Evolutionary conservation across 2,888 invertebrate species (phyloP), one percentile per base, ranked within the genome.

Genomic region (Achlya flavicornis): DNA sequence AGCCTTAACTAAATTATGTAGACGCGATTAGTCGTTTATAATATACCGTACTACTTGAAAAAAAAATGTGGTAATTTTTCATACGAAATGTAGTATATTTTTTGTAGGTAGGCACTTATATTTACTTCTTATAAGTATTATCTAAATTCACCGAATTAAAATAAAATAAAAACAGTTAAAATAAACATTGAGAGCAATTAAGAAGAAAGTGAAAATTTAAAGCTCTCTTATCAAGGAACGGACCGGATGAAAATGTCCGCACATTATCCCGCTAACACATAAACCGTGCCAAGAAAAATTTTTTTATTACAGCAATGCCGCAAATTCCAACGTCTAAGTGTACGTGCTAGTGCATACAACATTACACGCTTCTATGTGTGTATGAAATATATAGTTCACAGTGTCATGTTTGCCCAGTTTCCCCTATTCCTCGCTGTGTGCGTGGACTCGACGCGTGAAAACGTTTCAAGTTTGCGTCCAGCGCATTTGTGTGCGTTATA

Each of bases 371-470:
- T 53, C 53, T 53, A 19, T 53, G 53, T 53, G 69, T 68, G 66
- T 75, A 72, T 73, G 72, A 71, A 77, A 83, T 78, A 83, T 78
- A 77, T 80, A 79, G 79, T 77, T 78, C 74, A 79, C 71, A 70
- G 73, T 81, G 80, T 75, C 77, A 79, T 73, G 76, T 79, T 80
- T 77, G 75, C 74, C 64, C 67, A 67, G 75, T 75, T 75, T 79
- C 76, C 81, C 75, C 76, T 70, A 67, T 65, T 58, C 64, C 69
- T 75, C 70, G 67, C 65, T 74, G 76, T 72, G 71, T 73, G 76
- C 67, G 76, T 70, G 46, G 11, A 10, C 41, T 58, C 61, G 64
- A 72, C 71, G 72, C 68, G 70, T 64, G 63, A 65, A 53, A 63
- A 64, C 46, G 46, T 35, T 65, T 53, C 61, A 57, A 41, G 63